Evolutionary conservation across 1,140 invertebrate species (phyloP), one percentile per base, ranked within the genome.

Genomic region (Achroia grisella): DNA sequence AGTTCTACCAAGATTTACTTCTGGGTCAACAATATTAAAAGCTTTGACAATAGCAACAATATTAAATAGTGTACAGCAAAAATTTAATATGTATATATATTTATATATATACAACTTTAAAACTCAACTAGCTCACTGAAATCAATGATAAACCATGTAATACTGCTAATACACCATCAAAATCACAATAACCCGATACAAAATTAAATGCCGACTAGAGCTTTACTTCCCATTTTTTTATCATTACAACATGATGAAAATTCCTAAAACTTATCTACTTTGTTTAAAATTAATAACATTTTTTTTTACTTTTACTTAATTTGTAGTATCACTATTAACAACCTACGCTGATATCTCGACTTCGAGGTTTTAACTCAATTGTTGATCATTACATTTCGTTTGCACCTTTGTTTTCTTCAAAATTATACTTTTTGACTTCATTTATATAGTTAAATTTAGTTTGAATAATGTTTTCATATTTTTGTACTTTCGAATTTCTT

Each of bases 321-420:
- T 72, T 73, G 67, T 80, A 78, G 72, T 83, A 79, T 81, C 76
- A 80, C 79, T 83, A 83, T 80, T 73, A 83, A 83, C 75, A 80
- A 78, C 68, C 75, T 81, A 81, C 71, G 71, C 75, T 71, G 75
- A 39, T 56, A 62, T 72, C 70, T 71, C 77, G 75, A 76, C 46
- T 72, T 73, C 68, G 62, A 61, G 57, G 35, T 11, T 33, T 33
- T 33, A 9, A n/a, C n/a, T n/a, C n/a, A n/a, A n/a, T n/a, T n/a
- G n/a, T n/a, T n/a, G n/a, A n/a, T n/a, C n/a, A n/a, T n/a, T n/a
- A n/a, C n/a, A n/a, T n/a, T n/a, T n/a, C n/a, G n/a, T n/a, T n/a
- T n/a, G n/a, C n/a, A n/a, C n/a, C n/a, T n/a, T n/a, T n/a, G n/a
- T n/a, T n/a, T n/a, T n/a, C n/a, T n/a, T n/a, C n/a, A n/a, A n/a